Conservation (phyloP, 1,140 invertebrate species). For the Bombus confusus region DNA sequence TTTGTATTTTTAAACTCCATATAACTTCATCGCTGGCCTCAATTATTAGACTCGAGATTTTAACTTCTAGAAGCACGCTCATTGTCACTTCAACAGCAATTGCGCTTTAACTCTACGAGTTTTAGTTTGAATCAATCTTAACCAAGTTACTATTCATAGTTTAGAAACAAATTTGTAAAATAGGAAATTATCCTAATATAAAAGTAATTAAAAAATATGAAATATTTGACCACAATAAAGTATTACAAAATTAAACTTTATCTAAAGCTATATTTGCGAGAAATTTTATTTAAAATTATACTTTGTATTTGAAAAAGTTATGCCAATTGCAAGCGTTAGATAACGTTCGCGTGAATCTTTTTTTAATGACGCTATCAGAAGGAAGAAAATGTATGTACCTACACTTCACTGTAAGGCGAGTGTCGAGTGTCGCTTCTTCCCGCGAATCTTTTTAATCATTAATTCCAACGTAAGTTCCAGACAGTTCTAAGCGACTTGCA, state of each 20-base stretch:
- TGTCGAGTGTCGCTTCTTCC: background rate
- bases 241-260: background rate
- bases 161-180: background rate
- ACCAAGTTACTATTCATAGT: background rate
- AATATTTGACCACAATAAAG: background rate
- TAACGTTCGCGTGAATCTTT: background rate
- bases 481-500: background rate
- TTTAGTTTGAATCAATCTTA: background rate
- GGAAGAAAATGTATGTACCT: background rate
- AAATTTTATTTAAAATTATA: no score
- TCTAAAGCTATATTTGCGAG: background rate
- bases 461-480: background rate
- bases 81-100: background rate
- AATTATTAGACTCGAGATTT: slow-evolving; percentile 32
- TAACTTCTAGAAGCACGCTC: background rate
- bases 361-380: background rate
- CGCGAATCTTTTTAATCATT: background rate
- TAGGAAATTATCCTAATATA: background rate
- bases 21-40: slow-evolving; percentile 23
- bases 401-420: background rate
- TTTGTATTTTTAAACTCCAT: slow-evolving; percentile 35
- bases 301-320: background rate
- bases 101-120: background rate
- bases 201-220: background rate
- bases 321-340: background rate